Evolutionary conservation across 2,113 vertebrate species (phyloP).

Genomic region (Xenopus borealis): DNA sequence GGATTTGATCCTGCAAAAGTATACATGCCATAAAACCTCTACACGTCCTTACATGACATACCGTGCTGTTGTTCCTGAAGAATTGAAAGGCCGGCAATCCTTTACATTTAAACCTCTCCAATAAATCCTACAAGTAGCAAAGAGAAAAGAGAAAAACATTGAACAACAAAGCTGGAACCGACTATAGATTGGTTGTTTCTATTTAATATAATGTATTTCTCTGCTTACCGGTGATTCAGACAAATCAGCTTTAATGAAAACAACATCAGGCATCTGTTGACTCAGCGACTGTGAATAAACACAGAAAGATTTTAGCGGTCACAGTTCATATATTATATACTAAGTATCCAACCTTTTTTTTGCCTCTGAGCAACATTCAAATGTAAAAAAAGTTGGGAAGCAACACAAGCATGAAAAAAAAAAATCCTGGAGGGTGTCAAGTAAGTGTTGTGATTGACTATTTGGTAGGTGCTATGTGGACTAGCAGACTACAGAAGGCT

Average conservation of each 20-base stretch:
- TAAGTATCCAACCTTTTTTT: too few species aligned
- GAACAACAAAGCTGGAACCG: neutral
- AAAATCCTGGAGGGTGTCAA: too few species aligned
- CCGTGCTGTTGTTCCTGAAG: neutral
- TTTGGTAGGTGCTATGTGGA: too few species aligned
- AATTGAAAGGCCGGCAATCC: slow-evolving; percentile 25
- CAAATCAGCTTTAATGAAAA: slow-evolving; percentile 11
- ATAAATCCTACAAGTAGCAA: neutral
- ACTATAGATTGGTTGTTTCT: neutral
- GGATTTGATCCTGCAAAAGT: too few species aligned
- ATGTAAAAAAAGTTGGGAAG: too few species aligned
- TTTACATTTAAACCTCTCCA: neutral
- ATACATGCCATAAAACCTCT: too few species aligned
- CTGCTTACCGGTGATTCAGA: slow-evolving; percentile 3
- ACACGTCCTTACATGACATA: neutral
- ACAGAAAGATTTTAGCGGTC: too few species aligned
- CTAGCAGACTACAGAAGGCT: too few species aligned
- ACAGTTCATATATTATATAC: too few species aligned
- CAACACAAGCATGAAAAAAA: too few species aligned
- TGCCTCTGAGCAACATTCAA: too few species aligned
- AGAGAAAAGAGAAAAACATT: neutral
- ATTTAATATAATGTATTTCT: neutral
- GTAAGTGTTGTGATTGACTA: too few species aligned
- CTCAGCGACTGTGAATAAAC: slow-evolving; percentile 1
- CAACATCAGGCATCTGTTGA: neutral